phyloP scores from a whole-genome alignment of 2,797 vertebrate species.

The Hemibagrus guttatus region DNA sequence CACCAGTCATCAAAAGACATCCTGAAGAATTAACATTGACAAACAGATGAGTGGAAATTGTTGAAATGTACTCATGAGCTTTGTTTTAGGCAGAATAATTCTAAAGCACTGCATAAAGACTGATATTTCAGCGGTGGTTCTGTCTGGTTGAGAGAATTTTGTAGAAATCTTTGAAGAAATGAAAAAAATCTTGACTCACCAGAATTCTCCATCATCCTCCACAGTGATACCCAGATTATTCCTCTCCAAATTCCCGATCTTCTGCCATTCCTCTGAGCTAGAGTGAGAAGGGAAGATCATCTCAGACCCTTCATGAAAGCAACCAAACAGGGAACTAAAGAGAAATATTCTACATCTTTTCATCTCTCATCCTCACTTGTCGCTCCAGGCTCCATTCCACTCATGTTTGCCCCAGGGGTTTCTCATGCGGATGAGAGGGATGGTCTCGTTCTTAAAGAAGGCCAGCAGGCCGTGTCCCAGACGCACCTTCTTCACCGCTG shows the following conservation, averaged over 20 bases:
- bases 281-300: slow-evolving; percentile 6
- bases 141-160: not conserved
- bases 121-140: not conserved
- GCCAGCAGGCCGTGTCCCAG: slow-evolving; percentile 80
- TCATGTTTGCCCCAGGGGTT: slow-evolving; percentile 94
- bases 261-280: slow-evolving; percentile 92
- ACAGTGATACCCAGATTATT: slow-evolving; percentile 82
- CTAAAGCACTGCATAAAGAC: not conserved
- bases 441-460: slow-evolving; percentile 82
- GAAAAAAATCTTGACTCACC: slow-evolving; percentile 73
- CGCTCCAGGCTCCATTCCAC: slow-evolving; percentile 92
- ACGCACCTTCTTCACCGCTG: slow-evolving; percentile 81
- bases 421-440: slow-evolving; percentile 90
- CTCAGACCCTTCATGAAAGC: not conserved
- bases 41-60: not conserved
- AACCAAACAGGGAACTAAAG: not conserved
- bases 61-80: not conserved
- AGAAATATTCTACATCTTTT: not conserved
- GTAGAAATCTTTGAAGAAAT: not conserved
- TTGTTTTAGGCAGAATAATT: not conserved
- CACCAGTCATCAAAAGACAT: slow-evolving; percentile 94
- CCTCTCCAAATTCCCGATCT: slow-evolving; percentile 81
- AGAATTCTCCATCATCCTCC: slow-evolving; percentile 93
- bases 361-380: slow-evolving; percentile 75
- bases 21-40: slow-evolving; percentile 68